Percentiles rank a stretch among this genome's conserved stretches.
These are phyloP conservation scores for Pantala flavescens DNA, from an alignment of 1,140 invertebrate genomes.

Conservation along the genomic window DNA sequence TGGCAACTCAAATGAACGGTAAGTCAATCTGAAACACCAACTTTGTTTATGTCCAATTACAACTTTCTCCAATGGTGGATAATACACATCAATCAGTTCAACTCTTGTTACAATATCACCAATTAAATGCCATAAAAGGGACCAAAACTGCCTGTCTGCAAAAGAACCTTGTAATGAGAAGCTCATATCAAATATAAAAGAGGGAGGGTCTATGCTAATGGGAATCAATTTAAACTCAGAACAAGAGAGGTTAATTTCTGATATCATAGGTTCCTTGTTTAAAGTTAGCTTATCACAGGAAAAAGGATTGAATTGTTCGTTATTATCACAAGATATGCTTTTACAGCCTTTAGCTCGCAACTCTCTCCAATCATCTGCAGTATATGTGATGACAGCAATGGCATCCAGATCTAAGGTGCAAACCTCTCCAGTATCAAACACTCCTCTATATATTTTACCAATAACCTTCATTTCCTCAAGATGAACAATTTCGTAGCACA, in stretches of 20 bases:
- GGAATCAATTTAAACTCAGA: not conserved
- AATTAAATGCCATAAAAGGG: not conserved
- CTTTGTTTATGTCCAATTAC: not conserved
- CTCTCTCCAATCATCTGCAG: not conserved
- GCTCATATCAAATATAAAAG: not conserved
- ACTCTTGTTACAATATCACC: not conserved
- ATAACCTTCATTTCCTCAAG: not conserved
- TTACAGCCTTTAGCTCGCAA: not conserved
- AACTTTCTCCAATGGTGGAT: not conserved
- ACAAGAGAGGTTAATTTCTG: too few relatives aligned
- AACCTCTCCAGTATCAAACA: not conserved
- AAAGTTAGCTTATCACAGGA: too few relatives aligned
- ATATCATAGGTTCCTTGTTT: too few relatives aligned
- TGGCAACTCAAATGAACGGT: not conserved
- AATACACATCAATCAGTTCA: not conserved
- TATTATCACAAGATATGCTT: not conserved
- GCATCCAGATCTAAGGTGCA: not conserved
- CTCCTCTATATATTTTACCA: not conserved
- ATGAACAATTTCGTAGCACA: not conserved
- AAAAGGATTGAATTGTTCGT: too few relatives aligned
- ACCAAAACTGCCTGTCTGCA: not conserved
- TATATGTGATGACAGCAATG: not conserved
- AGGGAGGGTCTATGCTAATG: not conserved
- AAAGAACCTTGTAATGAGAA: not conserved
- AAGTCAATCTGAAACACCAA: not conserved